Evolutionary conservation across 2,888 invertebrate genomes (phyloP).

Genomic region (Rutpela maculata): DNA sequence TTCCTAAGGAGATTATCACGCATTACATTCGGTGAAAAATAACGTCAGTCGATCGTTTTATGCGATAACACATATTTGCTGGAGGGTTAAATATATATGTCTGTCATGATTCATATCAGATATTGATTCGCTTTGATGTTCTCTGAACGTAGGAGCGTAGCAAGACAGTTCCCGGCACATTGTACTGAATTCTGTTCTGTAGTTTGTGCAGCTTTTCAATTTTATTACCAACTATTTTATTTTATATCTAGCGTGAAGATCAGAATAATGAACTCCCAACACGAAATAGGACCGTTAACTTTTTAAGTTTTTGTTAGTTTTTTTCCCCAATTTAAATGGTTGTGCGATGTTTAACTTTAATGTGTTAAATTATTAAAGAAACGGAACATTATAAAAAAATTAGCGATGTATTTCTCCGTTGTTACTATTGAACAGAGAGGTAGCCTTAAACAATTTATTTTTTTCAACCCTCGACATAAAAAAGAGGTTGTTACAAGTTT

Average conservation of each 20-base stretch:
- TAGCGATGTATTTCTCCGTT: no score
- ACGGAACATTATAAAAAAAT: no score
- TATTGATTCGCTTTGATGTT: conserved; percentile 19
- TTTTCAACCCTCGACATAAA: no score
- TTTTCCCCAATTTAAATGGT: no score
- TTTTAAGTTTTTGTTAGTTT: no score
- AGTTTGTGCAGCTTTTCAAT: not conserved
- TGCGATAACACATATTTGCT: conserved; percentile 18
- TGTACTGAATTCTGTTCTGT: not conserved
- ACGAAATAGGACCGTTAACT: no score
- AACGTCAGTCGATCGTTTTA: conserved; percentile 19
- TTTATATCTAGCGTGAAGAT: not conserved
- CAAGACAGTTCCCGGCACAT: not conserved
- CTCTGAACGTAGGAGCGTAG: not conserved
- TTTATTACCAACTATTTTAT: not conserved
- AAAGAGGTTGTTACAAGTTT: no score
- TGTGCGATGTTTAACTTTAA: no score
- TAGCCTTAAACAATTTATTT: no score
- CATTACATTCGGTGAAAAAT: conserved; percentile 23
- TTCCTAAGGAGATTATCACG: conserved; percentile 23
- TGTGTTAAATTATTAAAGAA: no score
- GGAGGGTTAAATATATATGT: conserved; percentile 23
- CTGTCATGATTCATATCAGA: conserved; percentile 19
- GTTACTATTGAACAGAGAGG: no score
- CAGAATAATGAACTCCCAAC: not conserved